These are phyloP conservation scores for Drosophila subquinaria DNA, from an alignment of 2,888 invertebrate genomes.

Conservation along the genomic window DNA sequence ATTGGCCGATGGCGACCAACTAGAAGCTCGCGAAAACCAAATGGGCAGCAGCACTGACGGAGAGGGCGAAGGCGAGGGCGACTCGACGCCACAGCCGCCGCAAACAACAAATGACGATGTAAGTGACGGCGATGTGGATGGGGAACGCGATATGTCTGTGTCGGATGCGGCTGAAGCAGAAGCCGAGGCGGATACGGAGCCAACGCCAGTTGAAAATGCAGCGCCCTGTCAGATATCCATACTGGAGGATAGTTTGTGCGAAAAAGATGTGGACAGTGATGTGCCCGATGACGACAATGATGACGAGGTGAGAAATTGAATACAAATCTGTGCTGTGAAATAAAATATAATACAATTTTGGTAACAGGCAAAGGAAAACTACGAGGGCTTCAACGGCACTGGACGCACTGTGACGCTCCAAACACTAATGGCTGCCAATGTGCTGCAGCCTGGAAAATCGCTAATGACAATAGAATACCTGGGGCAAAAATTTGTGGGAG, in stretches of 20 bases:
- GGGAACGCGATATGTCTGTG: conserved; percentile 58
- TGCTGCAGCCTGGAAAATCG: conserved; percentile 93
- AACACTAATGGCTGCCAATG: conserved; percentile 93
- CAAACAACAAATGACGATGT: conserved; percentile 65
- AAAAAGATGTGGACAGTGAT: conserved; percentile 87
- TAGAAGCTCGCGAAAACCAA: conserved; percentile 65
- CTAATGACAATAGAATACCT: conserved; percentile 96
- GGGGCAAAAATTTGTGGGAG: conserved; percentile 96
- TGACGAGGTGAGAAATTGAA: conserved; percentile 85
- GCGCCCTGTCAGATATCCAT: conserved; percentile 45
- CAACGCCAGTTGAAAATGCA: conserved; percentile 39
- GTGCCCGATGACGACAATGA: conserved; percentile 87
- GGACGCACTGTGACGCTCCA: conserved; percentile 92
- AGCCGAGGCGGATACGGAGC: conserved; percentile 43
- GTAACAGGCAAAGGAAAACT: conserved; percentile 81
- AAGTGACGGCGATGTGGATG: conserved; percentile 64
- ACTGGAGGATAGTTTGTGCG: conserved; percentile 75
- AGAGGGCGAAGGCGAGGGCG: conserved; percentile 58
- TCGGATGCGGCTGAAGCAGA: conserved; percentile 55
- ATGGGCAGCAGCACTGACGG: conserved; percentile 68
- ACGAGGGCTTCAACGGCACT: conserved; percentile 85
- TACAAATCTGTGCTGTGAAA: not conserved
- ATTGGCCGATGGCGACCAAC: conserved; percentile 75
- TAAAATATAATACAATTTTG: not conserved
- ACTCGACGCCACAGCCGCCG: conserved; percentile 52